These are phyloP conservation scores for Desmophyllum pertusum DNA, from an alignment of 92 coral and sea anemone genomes.

Conservation along the genomic window DNA sequence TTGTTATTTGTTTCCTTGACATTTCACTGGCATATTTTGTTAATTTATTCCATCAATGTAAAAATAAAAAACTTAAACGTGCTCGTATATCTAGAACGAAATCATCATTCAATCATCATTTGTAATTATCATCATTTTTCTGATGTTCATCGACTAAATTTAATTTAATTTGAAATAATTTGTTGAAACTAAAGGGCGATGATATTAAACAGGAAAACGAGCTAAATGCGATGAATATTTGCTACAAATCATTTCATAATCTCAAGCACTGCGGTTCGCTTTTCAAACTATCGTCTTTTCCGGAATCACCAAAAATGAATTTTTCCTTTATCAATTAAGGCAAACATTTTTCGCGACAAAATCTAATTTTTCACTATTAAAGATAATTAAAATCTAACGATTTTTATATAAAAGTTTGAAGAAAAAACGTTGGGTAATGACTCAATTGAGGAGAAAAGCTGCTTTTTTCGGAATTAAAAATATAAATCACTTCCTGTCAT, in stretches of 20 bases:
- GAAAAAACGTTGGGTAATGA: too few species aligned
- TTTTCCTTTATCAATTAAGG: too few species aligned
- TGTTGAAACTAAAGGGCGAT: neutral
- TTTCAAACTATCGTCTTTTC: neutral
- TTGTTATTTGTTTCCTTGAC: constrained; percentile 23
- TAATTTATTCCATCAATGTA: constrained; percentile 17
- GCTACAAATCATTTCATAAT: neutral
- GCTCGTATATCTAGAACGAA: neutral
- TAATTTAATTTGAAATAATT: too few species aligned
- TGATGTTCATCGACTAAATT: neutral
- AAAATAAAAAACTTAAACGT: neutral
- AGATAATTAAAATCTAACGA: too few species aligned
- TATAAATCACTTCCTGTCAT: too few species aligned
- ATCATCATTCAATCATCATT: neutral
- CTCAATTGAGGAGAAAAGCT: too few species aligned
- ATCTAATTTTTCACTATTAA: too few species aligned
- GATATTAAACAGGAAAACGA: too few species aligned
- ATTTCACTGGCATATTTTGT: neutral
- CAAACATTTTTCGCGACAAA: too few species aligned
- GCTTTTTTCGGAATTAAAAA: too few species aligned
- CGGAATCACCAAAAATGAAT: neutral
- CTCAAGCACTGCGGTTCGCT: neutral
- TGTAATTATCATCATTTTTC: neutral
- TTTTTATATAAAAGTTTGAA: too few species aligned
- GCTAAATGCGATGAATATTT: neutral